Evolutionary conservation across 2,797 vertebrate genomes (phyloP).

Genomic region (Carapus acus): DNA sequence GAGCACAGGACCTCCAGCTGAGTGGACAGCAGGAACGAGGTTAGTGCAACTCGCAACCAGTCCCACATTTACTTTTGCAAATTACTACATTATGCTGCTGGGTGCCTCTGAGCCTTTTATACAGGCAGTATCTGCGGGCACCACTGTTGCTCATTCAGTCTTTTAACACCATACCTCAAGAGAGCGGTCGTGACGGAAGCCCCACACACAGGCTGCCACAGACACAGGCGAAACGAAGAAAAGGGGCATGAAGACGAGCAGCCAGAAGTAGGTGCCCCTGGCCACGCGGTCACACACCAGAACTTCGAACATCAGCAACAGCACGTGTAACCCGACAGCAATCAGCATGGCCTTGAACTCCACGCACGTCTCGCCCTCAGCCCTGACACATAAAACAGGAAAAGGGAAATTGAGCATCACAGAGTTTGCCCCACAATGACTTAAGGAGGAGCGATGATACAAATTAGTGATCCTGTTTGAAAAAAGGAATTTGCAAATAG

Average conservation of each 20-base stretch:
- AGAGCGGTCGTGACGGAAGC: conserved; percentile 90
- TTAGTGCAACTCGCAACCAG: not conserved
- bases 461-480: too few relatives aligned
- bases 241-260: conserved; percentile 96
- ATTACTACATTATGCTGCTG: not conserved
- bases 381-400: conserved; percentile 64
- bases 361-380: conserved; percentile 97
- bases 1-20: conserved; percentile 98
- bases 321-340: conserved; percentile 92
- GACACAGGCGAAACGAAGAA: conserved; percentile 98
- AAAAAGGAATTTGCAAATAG: too few relatives aligned
- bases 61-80: not conserved
- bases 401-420: not conserved
- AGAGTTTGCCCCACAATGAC: not conserved
- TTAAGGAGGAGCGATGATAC: too few relatives aligned
- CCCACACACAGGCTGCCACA: conserved; percentile 96
- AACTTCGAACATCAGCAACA: conserved; percentile 95
- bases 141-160: too few relatives aligned
- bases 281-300: conserved; percentile 92
- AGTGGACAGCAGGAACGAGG: conserved; percentile 4
- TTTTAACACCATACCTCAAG: not conserved
- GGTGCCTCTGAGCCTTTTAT: too few relatives aligned
- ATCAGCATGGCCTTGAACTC: conserved; percentile 99
- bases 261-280: conserved; percentile 88
- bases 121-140: too few relatives aligned